Percentiles rank a stretch among this genome's conserved stretches.
These are phyloP conservation scores for Allacma fusca DNA, from an alignment of 2,888 invertebrate species.

Conservation along the genomic window DNA sequence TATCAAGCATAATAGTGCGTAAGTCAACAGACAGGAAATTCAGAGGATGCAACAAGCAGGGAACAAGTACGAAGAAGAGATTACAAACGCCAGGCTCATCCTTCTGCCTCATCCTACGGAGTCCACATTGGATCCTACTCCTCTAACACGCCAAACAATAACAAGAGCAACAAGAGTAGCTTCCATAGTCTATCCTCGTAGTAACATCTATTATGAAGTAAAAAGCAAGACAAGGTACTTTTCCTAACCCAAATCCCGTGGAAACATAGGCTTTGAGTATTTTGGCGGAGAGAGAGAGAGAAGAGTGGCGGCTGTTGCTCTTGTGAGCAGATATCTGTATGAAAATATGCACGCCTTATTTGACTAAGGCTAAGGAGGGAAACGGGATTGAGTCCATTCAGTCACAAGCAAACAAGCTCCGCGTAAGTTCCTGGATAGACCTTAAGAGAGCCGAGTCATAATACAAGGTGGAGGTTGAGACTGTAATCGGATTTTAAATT, in stretches of 20 bases:
- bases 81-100: not conserved
- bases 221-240: constrained; percentile 3
- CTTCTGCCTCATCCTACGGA: not conserved
- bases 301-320: not conserved
- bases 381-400: constrained; percentile 3
- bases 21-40: not conserved
- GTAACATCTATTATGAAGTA: not conserved
- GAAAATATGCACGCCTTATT: not conserved
- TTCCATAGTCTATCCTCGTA: not conserved
- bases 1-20: constrained; percentile 12
- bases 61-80: not conserved
- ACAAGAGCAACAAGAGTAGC: constrained; percentile 7
- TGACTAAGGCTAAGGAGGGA: not conserved
- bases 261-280: not conserved
- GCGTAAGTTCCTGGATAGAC: too few relatives aligned
- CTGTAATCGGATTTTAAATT: constrained; percentile 40
- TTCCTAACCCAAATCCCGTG: constrained; percentile 2
- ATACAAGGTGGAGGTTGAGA: not conserved
- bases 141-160: not conserved
- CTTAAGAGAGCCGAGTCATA: too few relatives aligned
- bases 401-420: not conserved
- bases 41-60: not conserved
- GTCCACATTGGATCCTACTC: not conserved
- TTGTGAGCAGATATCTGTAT: not conserved
- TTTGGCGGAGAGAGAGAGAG: not conserved